Base-by-base conservation (phyloP, 2,888 invertebrate species). In the Trichopria drosophilae region DNA sequence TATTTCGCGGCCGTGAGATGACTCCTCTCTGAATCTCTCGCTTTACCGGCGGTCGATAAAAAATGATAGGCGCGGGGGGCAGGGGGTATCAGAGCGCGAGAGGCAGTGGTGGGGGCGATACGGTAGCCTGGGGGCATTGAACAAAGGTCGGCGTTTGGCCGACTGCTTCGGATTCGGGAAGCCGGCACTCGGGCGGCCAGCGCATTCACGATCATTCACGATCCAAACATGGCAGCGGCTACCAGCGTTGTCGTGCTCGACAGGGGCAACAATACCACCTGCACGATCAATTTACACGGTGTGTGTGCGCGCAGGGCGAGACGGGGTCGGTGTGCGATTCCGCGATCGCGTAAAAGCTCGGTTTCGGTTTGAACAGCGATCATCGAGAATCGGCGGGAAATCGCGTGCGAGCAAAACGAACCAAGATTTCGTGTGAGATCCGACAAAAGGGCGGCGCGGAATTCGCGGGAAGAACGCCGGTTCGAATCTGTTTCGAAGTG, bases 231-330 rank as follows among this genome's bases (percentile, higher is more conserved):
- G 83, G 83, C 84, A 84, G 90, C 90, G 75, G 87, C 87, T 81
- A 92, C 93, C 76, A 92, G 91, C 84, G 93, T 93, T 80, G 93
- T 94, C 79, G 90, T 93, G 75, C 84, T 92, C 75, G 93, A 94
- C 81, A 85, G 94, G 78, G 93, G 93, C 79, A 93, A 94, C 82
- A 93, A 93, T 81, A 94, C 93, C 78, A 93, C 93, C 77, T 93
- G 93, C 81, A 93, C 93, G 74, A 90, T 95, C 78, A 94, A 95
- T 84, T 85, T 94, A 79, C 93, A 93, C 81, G 94, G 94, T 94
- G 86, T 81, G 71, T 69, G 65, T 54, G 55, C 50, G 55, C 47
- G 57, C 37, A 51, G 10, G 20, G 31, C 9, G 23, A 24, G 31
- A 37, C 43, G 20, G 28, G 24, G 29, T 12, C 29, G 16, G n/a